Evolutionary conservation across 2,888 invertebrate genomes (phyloP), one percentile per base, ranked within the genome.

Genomic region (Sesia bembeciformis): DNA sequence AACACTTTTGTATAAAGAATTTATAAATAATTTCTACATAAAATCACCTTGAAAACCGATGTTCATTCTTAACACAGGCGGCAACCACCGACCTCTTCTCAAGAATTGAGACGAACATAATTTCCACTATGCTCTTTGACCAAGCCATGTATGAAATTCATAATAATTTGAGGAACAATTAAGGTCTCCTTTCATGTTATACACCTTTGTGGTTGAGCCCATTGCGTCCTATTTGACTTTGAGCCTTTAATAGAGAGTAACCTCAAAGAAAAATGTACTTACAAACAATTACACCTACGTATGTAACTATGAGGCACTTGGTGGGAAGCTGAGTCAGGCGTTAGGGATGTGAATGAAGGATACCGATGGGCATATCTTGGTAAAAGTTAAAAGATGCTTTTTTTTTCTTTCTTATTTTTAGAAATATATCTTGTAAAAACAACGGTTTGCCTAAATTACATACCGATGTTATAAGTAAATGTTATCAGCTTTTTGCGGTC

Each of bases 201-300:
- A 79, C 82, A 82, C 84, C 84, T 87, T 87, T 87, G 84, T 78
- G 78, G 80, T 40, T 66, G 65, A 66, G 72, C 62, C 78, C 79
- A 84, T 80, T 81, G 82, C 86, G 78, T 79, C 76, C 84, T 82
- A 89, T 89, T 89, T 84, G 73, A 78, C 83, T 83, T 83, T 74
- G 77, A 88, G 84, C 76, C 72, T 78, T 74, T 89, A 88, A 87
- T 88, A 88, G 86, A 83, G 84, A 87, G 84, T 89, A 84, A 89
- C 87, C 85, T 89, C 89, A 89, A 89, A 89, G 89, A 88, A 89
- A 88, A 88, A 88, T 89, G 84, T 85, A 83, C 88, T 88, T 81
- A 78, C 78, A 76, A 83, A 88, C 86, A 87, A 87, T 89, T 88
- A 89, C 84, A 82, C 80, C 78, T 87, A 85, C 76, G 84, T 86